Conservation (phyloP, 1,140 invertebrate species). For the Latrodectus geometricus region DNA sequence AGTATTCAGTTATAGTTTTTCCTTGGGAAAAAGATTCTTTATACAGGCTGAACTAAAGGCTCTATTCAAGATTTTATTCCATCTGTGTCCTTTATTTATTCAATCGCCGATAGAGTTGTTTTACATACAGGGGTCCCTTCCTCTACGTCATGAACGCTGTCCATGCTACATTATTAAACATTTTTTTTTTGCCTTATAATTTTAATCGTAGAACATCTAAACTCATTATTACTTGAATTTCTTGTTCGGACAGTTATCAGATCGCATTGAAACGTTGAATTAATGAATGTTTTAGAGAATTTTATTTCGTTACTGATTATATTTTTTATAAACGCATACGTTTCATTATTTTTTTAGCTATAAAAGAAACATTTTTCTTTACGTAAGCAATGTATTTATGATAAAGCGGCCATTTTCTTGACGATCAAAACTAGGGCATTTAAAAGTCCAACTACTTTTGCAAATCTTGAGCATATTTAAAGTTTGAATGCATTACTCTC, state of each 20-base stretch:
- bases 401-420: too few relatives aligned
- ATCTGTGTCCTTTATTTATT: slow-evolving; percentile 54
- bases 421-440: too few relatives aligned
- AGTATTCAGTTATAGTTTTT: slow-evolving; percentile 57
- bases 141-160: too few relatives aligned
- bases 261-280: slow-evolving; percentile 24
- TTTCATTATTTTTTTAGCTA: too few relatives aligned
- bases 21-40: slow-evolving; percentile 37
- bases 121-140: slow-evolving; percentile 36
- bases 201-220: slow-evolving; percentile 38
- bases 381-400: too few relatives aligned
- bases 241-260: slow-evolving; percentile 25
- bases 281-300: slow-evolving; percentile 25
- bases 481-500: too few relatives aligned
- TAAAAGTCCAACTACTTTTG: too few relatives aligned
- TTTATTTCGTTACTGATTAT: neutral
- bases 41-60: slow-evolving; percentile 40
- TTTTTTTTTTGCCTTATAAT: neutral
- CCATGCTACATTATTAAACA: too few relatives aligned
- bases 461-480: too few relatives aligned
- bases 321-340: neutral
- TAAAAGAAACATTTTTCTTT: too few relatives aligned
- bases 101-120: slow-evolving; percentile 46
- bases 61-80: slow-evolving; percentile 55
- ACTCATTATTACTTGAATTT: slow-evolving; percentile 40